These are phyloP conservation scores for Melipona quadrifasciata DNA, from an alignment of 1,140 invertebrate species.

Conservation along the genomic window DNA sequence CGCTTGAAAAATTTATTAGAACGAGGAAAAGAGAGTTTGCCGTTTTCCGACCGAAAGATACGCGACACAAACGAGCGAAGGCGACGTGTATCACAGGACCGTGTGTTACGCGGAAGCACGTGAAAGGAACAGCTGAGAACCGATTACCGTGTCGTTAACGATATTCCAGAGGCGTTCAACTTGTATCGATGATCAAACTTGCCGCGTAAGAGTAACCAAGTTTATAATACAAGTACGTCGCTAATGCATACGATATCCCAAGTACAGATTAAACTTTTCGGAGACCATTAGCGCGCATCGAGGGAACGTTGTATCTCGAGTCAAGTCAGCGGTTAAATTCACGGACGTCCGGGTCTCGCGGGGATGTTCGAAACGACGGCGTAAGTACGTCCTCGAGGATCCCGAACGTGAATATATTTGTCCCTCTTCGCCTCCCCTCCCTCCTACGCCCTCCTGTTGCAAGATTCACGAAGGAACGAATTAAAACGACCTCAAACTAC, in stretches of 20 bases:
- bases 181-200: constrained; percentile 36
- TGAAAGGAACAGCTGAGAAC: not conserved
- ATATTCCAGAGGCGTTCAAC: not conserved
- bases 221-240: constrained; percentile 34
- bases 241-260: constrained; percentile 46
- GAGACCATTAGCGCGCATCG: constrained; percentile 57
- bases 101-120: not conserved
- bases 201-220: constrained; percentile 38
- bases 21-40: too few relatives aligned
- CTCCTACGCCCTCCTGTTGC: too few relatives aligned
- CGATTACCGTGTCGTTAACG: constrained; percentile 7
- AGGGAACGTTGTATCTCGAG: constrained; percentile 35
- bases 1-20: too few relatives aligned
- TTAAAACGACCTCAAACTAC: not conserved
- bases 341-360: constrained; percentile 45
- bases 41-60: not conserved
- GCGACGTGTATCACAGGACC: not conserved
- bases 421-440: not conserved
- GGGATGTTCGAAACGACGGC: constrained; percentile 34
- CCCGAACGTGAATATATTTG: not conserved
- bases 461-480: not conserved
- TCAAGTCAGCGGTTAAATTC: constrained; percentile 66
- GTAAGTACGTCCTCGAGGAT: constrained; percentile 24
- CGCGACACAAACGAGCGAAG: not conserved
- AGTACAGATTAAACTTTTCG: constrained; percentile 56